Evolutionary conservation across 2,113 vertebrate species (phyloP).

Genomic region (Tragelaphus scriptus): DNA sequence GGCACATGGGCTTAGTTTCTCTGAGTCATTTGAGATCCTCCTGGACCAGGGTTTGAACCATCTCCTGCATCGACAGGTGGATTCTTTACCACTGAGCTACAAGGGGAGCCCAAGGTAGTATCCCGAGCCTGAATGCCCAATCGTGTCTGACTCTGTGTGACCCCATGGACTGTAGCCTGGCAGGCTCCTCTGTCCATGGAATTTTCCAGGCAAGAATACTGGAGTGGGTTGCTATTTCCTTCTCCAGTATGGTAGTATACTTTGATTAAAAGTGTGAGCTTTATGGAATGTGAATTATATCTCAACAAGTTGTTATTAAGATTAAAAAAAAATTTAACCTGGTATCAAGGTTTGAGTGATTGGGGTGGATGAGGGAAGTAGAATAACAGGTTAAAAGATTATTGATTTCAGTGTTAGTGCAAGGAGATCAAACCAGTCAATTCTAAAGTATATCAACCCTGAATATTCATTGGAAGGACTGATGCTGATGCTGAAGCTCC

Average conservation of each 20-base stretch:
- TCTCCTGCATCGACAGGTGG: background rate
- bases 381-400: background rate
- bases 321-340: background rate
- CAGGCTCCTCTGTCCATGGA: background rate
- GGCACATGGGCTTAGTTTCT: background rate
- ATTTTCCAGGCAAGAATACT: background rate
- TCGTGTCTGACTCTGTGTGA: background rate
- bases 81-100: background rate
- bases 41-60: background rate
- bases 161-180: background rate
- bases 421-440: background rate
- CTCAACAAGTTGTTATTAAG: background rate
- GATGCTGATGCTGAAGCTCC: background rate
- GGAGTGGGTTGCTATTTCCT: background rate
- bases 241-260: background rate
- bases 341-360: background rate
- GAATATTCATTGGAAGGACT: background rate
- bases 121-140: accelerated
- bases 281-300: background rate
- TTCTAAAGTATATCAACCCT: background rate
- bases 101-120: background rate
- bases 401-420: background rate
- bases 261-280: background rate
- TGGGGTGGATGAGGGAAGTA: background rate
- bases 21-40: background rate